Conservation (phyloP, 2,113 vertebrate species). For the Neolamprologus modestus region DNA sequence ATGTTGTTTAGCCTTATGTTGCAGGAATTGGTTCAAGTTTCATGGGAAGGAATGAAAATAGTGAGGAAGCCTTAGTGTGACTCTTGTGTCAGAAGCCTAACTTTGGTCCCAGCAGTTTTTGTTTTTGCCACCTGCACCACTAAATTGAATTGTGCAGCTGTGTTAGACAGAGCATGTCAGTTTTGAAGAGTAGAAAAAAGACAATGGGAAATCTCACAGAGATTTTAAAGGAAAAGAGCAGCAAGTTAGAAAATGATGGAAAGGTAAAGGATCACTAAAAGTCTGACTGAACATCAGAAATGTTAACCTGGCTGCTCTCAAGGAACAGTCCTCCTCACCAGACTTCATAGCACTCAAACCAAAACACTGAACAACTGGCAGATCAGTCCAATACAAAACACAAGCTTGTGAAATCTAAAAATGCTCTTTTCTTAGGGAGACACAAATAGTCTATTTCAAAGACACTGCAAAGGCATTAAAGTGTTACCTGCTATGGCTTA, state of each 20-base stretch:
- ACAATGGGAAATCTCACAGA: background rate
- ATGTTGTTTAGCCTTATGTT: background rate
- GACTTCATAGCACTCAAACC: background rate
- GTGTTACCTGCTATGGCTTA: background rate
- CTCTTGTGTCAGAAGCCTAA: background rate
- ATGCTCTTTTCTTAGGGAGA: background rate
- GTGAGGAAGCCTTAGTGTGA: background rate
- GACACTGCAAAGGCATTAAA: background rate
- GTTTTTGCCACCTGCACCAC: background rate
- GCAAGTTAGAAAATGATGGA: background rate
- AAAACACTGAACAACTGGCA: background rate
- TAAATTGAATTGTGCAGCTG: background rate
- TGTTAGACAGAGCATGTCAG: background rate
- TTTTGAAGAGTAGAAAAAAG: background rate
- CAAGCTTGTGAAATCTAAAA: background rate
- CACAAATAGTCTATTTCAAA: background rate
- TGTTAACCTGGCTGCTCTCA: background rate
- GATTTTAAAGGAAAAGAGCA: background rate
- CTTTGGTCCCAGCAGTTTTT: background rate
- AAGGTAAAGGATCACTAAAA: fast-evolving
- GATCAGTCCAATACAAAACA: background rate
- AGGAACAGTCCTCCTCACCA: background rate
- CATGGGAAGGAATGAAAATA: background rate
- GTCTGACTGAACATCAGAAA: background rate
- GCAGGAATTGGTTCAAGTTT: background rate